Evolutionary conservation across 2,797 vertebrate species (phyloP), one percentile per base, ranked within the genome.

Genomic region (Halcyon smyrnensis): DNA sequence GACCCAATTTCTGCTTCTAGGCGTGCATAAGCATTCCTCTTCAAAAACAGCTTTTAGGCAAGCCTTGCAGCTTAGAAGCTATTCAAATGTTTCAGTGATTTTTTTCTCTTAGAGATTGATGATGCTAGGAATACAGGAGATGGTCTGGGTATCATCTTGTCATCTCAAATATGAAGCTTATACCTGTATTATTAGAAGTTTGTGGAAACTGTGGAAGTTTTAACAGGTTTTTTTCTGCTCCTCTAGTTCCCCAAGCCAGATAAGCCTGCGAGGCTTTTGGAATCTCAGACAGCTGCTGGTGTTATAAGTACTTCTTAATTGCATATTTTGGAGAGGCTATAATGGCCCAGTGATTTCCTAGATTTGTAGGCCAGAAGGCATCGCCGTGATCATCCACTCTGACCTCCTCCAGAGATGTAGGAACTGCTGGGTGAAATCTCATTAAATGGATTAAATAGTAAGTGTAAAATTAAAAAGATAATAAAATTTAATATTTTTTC

Each of bases 291-390:
- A 95, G 94, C 80, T 93, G 70, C 68, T 95, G 90, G 30, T 87
- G 30, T 94, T 96, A 88, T 85, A 96, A 97, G 78, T 75, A 71
- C 56, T 97, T 89, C 77, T 96, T 96, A 96, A 97, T 92, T 95
- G 68, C 41, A 4, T 91, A 62, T 94, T 97, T 96, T 95, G 76
- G 84, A 95, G 71, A 80, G 53, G 53, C 39, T 90, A 60, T 91
- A 90, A 95, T 85, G 93, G 95, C 75, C 88, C 96, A 94, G 78
- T 71, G 86, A 90, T 94, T 96, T 79, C 85, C 77, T 94, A 91
- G 86, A 90, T 95, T 89, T 92, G 80, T 76, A 93, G 96, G 78
- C 94, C 91, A 95, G 93, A 87, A 95, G 90, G 63, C 75, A 92
- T 95, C 77, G 54, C 65, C 1, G 12, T 90, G 96, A 95, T 95